Base-by-base conservation (phyloP, 2,888 invertebrate genomes). In the Torymus aiolomorphi region DNA sequence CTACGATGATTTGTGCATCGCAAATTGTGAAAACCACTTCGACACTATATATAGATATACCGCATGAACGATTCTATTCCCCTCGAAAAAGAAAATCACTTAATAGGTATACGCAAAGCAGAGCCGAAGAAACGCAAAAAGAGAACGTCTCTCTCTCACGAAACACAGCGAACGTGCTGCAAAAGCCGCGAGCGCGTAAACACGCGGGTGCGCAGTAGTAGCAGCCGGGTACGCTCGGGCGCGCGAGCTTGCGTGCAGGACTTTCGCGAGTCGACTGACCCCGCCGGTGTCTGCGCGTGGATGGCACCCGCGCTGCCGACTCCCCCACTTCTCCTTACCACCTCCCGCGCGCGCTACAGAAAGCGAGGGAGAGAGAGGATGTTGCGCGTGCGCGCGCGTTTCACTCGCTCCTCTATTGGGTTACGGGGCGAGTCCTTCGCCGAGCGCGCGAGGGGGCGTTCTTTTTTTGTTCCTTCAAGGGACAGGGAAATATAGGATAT, bases 211-310 rank as follows among this genome's bases (percentile, higher is more conserved):
- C 24, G 24, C 24, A 24, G 24, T 24, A 24, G 24, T 24, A 24
- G 24, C 24, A 24, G 24, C 24, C 2, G 24, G 24, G 24, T 24
- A 24, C 3, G 24, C 3, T 24, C 2, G 24, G 24, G 3, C 24
- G 24, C 3, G 20, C 81, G 82, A 86, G 84, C 84, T 85, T 82
- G 3, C 85, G 82, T 84, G 86, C 83, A 82, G 84, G 86, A 85
- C 82, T 83, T 83, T 84, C 86, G 85, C 86, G 84, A 83, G 84
- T 77, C 88, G 86, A 88, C 88, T 88, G 88, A 84, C 86, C 83
- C 49, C 57, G 57, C 70, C 42, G 65, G 51, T 71, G 51, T 59
- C 49, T 71, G 72, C 66, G 66, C 72, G 65, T 24, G 76, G 72
- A 72, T 78, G 61, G 77, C 72, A 72, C 56, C n/a, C n/a, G 54